phyloP scores from a whole-genome alignment of 1,140 invertebrate genomes.

The Oncopodura yosiiana region DNA sequence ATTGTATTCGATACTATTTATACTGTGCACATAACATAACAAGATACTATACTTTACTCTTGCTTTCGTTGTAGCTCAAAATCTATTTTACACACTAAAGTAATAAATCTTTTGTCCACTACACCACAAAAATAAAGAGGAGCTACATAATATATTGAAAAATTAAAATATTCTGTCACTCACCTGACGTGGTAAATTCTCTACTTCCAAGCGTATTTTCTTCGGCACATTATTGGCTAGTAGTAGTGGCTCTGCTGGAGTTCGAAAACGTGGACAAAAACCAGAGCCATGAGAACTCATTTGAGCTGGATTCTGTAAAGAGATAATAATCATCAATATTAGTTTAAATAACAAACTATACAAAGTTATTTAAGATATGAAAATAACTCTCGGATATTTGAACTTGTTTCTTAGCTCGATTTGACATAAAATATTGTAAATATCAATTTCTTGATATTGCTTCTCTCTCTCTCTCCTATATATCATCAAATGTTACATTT shows the following conservation, averaged over 20 bases:
- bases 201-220: slow-evolving; percentile 76
- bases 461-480: too few relatives aligned
- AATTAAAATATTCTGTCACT: slow-evolving; percentile 10
- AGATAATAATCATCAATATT: slow-evolving; percentile 15
- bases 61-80: too few relatives aligned
- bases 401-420: too few relatives aligned
- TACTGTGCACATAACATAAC: background rate
- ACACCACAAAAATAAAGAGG: too few relatives aligned
- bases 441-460: too few relatives aligned
- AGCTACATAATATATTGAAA: background rate
- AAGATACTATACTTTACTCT: background rate
- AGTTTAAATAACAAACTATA: background rate
- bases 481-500: too few relatives aligned
- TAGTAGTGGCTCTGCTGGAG: slow-evolving; percentile 55
- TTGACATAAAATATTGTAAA: too few relatives aligned
- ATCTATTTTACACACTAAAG: too few relatives aligned
- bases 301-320: slow-evolving; percentile 56
- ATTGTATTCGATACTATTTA: background rate
- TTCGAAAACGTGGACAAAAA: slow-evolving; percentile 70
- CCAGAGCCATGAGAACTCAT: slow-evolving; percentile 60
- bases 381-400: too few relatives aligned
- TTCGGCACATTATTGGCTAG: slow-evolving; percentile 79
- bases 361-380: too few relatives aligned
- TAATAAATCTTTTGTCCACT: too few relatives aligned
- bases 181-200: slow-evolving; percentile 78